Base-by-base conservation (phyloP, 2,797 vertebrate genomes). In the Parauchenoglanis ngamensis region DNA sequence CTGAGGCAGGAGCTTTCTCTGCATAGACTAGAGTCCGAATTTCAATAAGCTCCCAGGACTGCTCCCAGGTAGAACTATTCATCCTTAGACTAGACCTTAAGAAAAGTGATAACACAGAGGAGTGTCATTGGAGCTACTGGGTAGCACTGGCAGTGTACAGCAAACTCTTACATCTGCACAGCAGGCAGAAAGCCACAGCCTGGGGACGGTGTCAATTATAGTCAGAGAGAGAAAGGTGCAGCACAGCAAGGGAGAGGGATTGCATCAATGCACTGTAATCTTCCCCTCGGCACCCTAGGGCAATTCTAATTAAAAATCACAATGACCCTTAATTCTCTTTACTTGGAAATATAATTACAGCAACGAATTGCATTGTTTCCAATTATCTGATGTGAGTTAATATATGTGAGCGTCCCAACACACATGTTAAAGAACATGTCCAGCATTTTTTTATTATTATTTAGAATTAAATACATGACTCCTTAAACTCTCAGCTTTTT, bases 291-390 rank as follows among this genome's bases (percentile, higher is more conserved):
- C 21, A 7, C 79, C 84, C 84, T 83, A 61, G 88, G 78, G 84
- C 70, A 83, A 76, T 49, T 88, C 88, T 89, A 90, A 92, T 89
- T 88, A 91, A 91, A 91, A 91, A 87, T 77, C 80, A 89, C 89
- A 90, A 90, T 89, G 89, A 91, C 89, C 91, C 81, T 86, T 90
- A 89, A 90, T 91, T 92, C 82, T 86, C 83, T 89, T 87, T 88
- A 84, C 88, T 83, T 87, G 72, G 81, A 63, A 87, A 87, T 90
- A 88, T 90, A 91, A 91, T 91, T 90, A 89, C 83, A 44, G 61
- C 83, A 54, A 52, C 79, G 83, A 85, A 83, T 86, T 84, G 61
- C 44, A 83, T 68, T 25, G 52, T 76, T 89, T 90, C 70, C 82
- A 83, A 87, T 90, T 85, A 88, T 77, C 25, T 21, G 19, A 83